Evolutionary conservation across 2,888 invertebrate species (phyloP).

Genomic region (Tromatobia lineatoria): DNA sequence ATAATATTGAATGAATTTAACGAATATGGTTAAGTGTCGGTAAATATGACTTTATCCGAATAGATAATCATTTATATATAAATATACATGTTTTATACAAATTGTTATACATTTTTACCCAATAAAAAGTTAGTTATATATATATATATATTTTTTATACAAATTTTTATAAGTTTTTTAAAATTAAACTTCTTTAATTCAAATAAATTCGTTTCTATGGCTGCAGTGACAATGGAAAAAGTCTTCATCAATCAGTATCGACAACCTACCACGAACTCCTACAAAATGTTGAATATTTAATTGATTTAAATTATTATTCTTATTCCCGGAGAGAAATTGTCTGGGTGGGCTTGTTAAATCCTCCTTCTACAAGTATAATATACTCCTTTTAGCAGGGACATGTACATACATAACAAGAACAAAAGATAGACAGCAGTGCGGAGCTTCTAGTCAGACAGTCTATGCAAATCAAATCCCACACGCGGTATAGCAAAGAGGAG

Average conservation of each 20-base stretch:
- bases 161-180: no score
- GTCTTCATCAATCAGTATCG: neutral
- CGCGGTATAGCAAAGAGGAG: conserved; percentile 4
- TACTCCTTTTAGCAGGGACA: conserved; percentile 23
- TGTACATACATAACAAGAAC: conserved; percentile 13
- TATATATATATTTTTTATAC: no score
- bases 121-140: no score
- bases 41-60: no score
- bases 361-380: conserved; percentile 13
- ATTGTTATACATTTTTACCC: no score
- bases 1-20: neutral
- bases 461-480: conserved; percentile 44
- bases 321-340: conserved; percentile 19
- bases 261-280: neutral
- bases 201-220: neutral
- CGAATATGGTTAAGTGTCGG: no score
- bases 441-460: conserved; percentile 30
- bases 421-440: conserved; percentile 28
- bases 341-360: conserved; percentile 1
- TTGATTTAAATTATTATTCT: neutral
- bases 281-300: neutral
- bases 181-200: no score
- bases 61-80: no score
- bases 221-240: neutral
- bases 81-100: no score